These are phyloP conservation scores for Papilio xuthus DNA, from an alignment of 1,140 invertebrate genomes.

Conservation along the genomic window DNA sequence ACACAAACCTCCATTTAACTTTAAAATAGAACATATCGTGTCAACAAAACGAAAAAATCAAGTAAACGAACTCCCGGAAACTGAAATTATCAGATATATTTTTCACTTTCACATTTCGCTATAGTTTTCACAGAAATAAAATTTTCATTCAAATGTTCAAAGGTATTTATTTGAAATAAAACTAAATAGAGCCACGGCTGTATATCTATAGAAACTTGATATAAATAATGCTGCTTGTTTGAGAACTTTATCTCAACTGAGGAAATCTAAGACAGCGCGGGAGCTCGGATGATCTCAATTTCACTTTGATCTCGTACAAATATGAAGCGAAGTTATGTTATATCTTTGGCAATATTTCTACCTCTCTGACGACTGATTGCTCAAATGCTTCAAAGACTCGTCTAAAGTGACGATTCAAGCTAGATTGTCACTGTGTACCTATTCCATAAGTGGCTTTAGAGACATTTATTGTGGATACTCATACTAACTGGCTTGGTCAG, in stretches of 20 bases:
- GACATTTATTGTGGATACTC: neutral
- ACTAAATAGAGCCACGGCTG: neutral
- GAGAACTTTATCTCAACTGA: constrained; percentile 27
- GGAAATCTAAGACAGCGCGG: constrained; percentile 35
- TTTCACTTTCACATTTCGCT: neutral
- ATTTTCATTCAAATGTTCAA: neutral
- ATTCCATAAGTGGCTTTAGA: neutral
- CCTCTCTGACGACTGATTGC: constrained; percentile 20
- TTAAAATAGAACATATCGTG: too few relatives aligned
- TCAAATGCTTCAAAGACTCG: constrained; percentile 6
- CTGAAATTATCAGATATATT: too few relatives aligned
- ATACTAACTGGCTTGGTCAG: too few relatives aligned
- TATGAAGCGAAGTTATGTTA: constrained; percentile 10
- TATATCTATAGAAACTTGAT: constrained; percentile 26
- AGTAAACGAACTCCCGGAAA: too few relatives aligned
- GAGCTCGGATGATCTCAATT: constrained; percentile 29
- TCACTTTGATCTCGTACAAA: constrained; percentile 37
- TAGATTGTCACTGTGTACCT: neutral
- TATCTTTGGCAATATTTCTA: constrained; percentile 1
- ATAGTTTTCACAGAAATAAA: neutral
- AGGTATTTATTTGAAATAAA: neutral
- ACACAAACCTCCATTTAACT: neutral
- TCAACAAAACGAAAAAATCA: too few relatives aligned
- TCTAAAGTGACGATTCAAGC: constrained; percentile 8
- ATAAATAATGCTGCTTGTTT: constrained; percentile 32